Percentiles rank a stretch among this genome's conserved stretches.
phyloP scores from a whole-genome alignment of 2,797 vertebrate species.

The Decapterus maruadsi region DNA sequence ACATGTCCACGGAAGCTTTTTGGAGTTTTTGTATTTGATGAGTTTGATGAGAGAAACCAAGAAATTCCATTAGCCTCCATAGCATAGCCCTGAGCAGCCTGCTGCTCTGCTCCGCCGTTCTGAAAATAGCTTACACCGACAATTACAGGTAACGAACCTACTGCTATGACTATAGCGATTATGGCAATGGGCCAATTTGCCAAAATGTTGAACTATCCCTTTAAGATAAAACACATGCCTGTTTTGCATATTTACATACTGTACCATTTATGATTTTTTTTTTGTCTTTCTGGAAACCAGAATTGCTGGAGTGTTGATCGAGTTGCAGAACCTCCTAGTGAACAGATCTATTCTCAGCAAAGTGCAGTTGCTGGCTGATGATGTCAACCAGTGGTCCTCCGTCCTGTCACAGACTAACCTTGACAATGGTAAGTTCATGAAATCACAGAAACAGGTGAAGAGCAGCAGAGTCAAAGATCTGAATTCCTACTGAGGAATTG shows the following conservation, averaged over 20 bases:
- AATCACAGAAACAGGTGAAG: constrained; percentile 1
- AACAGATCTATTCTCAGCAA: constrained; percentile 74
- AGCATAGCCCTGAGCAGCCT: too few species aligned
- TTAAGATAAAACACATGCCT: too few species aligned
- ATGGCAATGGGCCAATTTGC: too few species aligned
- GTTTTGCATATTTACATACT: background rate
- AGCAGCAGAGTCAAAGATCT: constrained; percentile 30
- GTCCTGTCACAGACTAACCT: constrained; percentile 51
- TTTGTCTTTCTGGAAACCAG: constrained; percentile 54
- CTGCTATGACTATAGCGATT: too few species aligned
- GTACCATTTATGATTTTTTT: background rate
- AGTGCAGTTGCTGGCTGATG: constrained; percentile 66
- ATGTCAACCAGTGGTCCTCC: constrained; percentile 71
- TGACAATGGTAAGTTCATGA: constrained; percentile 32
- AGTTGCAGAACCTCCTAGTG: constrained; percentile 79
- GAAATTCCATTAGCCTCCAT: too few species aligned
- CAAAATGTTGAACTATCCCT: too few species aligned
- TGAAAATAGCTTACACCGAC: too few species aligned
- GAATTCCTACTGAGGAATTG: constrained; percentile 43
- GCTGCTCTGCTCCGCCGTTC: too few species aligned
- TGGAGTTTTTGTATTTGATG: too few species aligned
- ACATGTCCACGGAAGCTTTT: too few species aligned
- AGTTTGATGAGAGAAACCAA: too few species aligned
- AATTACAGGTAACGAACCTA: too few species aligned
- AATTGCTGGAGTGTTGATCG: constrained; percentile 78